Conservation (phyloP, 23 tunicate species). For the Aplidium turbinatum region DNA sequence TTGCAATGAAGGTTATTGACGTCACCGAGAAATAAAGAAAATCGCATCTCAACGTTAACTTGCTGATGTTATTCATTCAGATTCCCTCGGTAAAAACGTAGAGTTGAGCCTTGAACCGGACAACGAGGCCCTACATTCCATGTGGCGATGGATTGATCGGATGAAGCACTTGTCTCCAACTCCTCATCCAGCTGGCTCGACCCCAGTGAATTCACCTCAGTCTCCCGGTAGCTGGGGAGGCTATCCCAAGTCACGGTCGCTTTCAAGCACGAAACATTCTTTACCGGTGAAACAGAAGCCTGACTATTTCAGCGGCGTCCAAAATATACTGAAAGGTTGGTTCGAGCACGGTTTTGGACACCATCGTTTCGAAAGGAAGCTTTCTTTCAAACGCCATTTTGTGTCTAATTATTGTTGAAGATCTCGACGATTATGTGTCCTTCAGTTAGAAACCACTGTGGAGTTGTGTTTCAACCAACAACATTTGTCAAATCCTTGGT, state of each 20-base stretch:
- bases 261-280: background rate
- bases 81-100: background rate
- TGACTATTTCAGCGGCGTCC: constrained; percentile 12
- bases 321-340: constrained; percentile 20
- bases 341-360: too few species aligned
- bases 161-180: constrained; percentile 1
- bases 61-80: too few species aligned
- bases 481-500: too few species aligned
- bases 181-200: background rate
- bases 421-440: too few species aligned
- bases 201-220: background rate
- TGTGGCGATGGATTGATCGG: constrained; percentile 50
- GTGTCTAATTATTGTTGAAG: too few species aligned
- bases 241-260: background rate
- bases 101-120: constrained; percentile 44
- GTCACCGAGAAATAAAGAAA: too few species aligned
- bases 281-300: background rate
- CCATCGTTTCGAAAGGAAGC: too few species aligned
- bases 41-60: background rate
- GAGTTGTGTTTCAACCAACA: too few species aligned
- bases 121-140: constrained; percentile 8
- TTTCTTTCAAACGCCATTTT: too few species aligned
- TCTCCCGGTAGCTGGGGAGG: constrained; percentile 8
- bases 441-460: too few species aligned
- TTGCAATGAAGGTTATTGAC: too few species aligned